Percentiles rank a stretch among this genome's conserved stretches.
Evolutionary conservation across 2,888 invertebrate genomes (phyloP).

Genomic region (Agrotis exclamationis): DNA sequence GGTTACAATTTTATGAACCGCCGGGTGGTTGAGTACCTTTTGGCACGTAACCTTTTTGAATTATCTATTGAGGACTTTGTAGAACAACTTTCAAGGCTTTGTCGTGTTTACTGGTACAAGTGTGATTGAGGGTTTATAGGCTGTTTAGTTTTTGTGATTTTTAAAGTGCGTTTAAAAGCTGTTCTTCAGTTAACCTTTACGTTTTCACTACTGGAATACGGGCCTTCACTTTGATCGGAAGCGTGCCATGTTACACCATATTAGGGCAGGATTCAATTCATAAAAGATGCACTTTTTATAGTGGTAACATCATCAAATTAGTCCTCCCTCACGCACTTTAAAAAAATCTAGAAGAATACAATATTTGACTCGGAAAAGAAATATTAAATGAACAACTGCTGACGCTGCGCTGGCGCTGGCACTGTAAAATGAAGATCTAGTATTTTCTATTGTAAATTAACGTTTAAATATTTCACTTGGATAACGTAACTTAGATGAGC

Average conservation of each 20-base stretch:
- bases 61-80: slow-evolving; percentile 36
- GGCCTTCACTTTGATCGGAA: too few relatives aligned
- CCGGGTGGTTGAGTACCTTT: slow-evolving; percentile 20
- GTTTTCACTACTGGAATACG: too few relatives aligned
- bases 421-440: too few relatives aligned
- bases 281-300: neutral
- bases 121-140: neutral
- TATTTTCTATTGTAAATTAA: too few relatives aligned
- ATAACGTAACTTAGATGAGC: too few relatives aligned
- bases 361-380: neutral
- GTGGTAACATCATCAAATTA: too few relatives aligned
- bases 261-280: neutral
- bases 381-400: too few relatives aligned
- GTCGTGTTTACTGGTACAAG: slow-evolving; percentile 29
- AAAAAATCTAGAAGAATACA: neutral
- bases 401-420: too few relatives aligned
- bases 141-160: slow-evolving; percentile 10
- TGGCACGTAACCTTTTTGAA: slow-evolving; percentile 56
- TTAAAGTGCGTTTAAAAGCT: neutral
- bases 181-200: too few relatives aligned
- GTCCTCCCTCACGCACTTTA: too few relatives aligned
- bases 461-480: too few relatives aligned
- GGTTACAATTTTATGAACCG: slow-evolving; percentile 41
- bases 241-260: neutral
- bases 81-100: slow-evolving; percentile 22